These are phyloP conservation scores for Gavialis gangeticus DNA, from an alignment of 2,113 vertebrate species.

Conservation along the genomic window DNA sequence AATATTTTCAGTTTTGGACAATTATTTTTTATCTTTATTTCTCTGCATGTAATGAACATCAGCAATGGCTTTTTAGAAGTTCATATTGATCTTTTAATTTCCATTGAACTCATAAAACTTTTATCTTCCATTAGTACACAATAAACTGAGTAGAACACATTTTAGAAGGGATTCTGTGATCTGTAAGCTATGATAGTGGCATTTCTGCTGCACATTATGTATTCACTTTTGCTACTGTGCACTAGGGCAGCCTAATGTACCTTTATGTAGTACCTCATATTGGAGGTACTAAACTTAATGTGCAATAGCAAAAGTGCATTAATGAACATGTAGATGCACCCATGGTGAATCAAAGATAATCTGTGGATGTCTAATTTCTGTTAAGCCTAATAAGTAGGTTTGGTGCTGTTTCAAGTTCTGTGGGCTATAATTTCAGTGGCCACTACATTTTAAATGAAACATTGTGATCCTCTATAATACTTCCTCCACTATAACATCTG, in stretches of 20 bases:
- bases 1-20: background rate
- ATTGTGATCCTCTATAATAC: too few species aligned
- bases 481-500: too few species aligned
- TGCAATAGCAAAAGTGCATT: too few species aligned
- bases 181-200: background rate
- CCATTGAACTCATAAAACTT: background rate
- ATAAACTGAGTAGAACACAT: background rate
- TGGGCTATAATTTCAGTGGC: background rate
- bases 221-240: too few species aligned
- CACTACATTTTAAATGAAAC: too few species aligned
- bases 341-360: too few species aligned
- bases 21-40: background rate
- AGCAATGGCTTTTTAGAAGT: background rate
- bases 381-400: too few species aligned
- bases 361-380: too few species aligned
- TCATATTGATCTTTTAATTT: background rate
- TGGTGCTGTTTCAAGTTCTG: background rate
- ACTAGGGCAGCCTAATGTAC: too few species aligned
- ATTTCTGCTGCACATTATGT: background rate
- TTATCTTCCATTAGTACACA: background rate
- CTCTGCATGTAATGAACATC: background rate
- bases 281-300: too few species aligned
- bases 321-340: too few species aligned
- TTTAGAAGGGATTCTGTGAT: constrained; percentile 1
- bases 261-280: too few species aligned